Evolutionary conservation across 1,140 invertebrate species (phyloP), one percentile per base, ranked within the genome.

Genomic region (Habropoda laboriosa): DNA sequence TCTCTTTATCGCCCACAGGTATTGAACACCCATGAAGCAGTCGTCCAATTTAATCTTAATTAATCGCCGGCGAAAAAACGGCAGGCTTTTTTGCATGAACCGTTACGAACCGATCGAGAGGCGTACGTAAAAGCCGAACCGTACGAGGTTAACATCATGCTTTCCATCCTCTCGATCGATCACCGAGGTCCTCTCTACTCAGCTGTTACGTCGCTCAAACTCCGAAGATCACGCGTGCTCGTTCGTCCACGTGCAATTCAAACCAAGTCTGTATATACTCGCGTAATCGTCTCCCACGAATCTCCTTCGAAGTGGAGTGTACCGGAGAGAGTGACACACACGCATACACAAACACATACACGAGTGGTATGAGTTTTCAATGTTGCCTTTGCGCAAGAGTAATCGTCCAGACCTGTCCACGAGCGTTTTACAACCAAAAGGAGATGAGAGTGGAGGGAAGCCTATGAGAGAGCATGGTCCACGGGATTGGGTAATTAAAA

Each of bases 401-500:
- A 61, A 79, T 81, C 74, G 66, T 3, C 72, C 57, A 42, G 42
- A n/a, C 16, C 24, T 45, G 66, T 57, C 49, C 60, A 24, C 21
- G 64, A 42, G 42, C 30, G 30, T 72, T 73, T 75, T 75, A 60
- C 64, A 42, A 64, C 32, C 30, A 24, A n/a, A 18, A 18, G 38
- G 13, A n/a, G 27, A 53, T 53, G 45, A 45, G 27, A 10, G 30
- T 64, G 42, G 12, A 12, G 49, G 18, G 16, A 3, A 40, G 7
- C 18, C 21, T 12, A 30, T n/a, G 30, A 53, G 73, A 73, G 38
- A n/a, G 3, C 21, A n/a, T 6, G 68, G 24, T 16, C 35, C 38
- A 13, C 32, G 10, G 64, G 83, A 90, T 90, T 90, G 87, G 86
- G 81, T 88, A 90, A 91, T 91, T 90, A 90, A 89, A 89, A 87